Evolutionary conservation across 2,888 invertebrate species (phyloP).

Genomic region (Cataglyphis cursor): DNA sequence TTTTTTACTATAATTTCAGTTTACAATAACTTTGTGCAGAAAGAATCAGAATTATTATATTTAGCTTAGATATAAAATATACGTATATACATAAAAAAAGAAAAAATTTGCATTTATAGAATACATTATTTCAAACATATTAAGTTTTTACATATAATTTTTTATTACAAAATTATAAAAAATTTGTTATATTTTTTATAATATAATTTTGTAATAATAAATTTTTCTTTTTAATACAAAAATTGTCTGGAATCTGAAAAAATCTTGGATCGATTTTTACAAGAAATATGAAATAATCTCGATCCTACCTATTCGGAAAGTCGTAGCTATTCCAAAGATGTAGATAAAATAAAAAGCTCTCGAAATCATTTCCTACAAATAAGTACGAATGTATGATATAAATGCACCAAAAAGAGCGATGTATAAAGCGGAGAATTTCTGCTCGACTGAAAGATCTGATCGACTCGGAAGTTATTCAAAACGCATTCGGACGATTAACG

Average conservation of each 20-base stretch:
- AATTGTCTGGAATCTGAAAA: too few relatives aligned
- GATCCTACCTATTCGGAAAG: slow-evolving; percentile 8
- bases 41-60: neutral
- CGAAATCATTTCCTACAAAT: slow-evolving; percentile 14
- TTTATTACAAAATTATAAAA: too few relatives aligned
- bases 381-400: neutral
- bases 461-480: slow-evolving; percentile 12
- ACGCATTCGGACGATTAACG: neutral
- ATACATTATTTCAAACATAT: too few relatives aligned
- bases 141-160: too few relatives aligned
- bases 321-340: neutral
- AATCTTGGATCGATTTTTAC: neutral
- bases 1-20: neutral
- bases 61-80: neutral
- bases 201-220: neutral
- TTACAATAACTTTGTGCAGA: neutral
- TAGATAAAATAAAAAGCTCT: neutral
- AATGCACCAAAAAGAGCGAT: neutral
- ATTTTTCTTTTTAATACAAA: neutral
- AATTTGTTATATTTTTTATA: too few relatives aligned
- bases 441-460: slow-evolving; percentile 32
- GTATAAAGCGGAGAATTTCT: slow-evolving; percentile 30
- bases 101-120: too few relatives aligned
- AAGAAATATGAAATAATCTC: neutral
- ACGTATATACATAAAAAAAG: too few relatives aligned